These are phyloP conservation scores for Cichlasoma orientale DNA, from an alignment of 2,797 vertebrate genomes.

Conservation along the genomic window DNA sequence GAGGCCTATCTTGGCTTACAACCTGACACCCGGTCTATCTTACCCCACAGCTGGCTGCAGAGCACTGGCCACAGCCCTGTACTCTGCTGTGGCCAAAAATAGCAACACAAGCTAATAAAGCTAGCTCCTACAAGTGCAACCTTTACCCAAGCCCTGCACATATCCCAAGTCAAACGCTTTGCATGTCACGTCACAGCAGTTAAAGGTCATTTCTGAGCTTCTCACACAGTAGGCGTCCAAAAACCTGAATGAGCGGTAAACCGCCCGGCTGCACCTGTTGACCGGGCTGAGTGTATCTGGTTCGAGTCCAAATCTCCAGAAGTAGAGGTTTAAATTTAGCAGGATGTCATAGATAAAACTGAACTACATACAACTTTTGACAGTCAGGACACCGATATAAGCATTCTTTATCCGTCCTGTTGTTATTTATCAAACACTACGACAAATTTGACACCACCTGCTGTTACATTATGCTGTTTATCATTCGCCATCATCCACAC, in stretches of 20 bases:
- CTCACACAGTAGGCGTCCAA: neutral
- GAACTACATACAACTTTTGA: neutral
- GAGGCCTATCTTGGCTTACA: slow-evolving; percentile 44
- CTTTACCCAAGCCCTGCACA: slow-evolving; percentile 25
- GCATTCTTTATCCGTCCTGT: too few species aligned
- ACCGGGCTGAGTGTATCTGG: slow-evolving; percentile 1
- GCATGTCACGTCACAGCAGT: slow-evolving; percentile 1
- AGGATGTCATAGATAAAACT: neutral
- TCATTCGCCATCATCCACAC: neutral
- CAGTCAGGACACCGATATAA: neutral
- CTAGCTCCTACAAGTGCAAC: slow-evolving; percentile 28
- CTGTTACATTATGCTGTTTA: neutral
- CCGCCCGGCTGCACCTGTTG: slow-evolving; percentile 25
- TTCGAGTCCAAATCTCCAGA: neutral
- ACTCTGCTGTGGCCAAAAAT: slow-evolving; percentile 56
- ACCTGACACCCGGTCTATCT: slow-evolving; percentile 58
- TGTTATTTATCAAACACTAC: neutral
- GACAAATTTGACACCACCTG: neutral
- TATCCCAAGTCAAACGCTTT: slow-evolving; percentile 16
- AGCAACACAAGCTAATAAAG: slow-evolving; percentile 60
- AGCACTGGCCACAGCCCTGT: slow-evolving; percentile 25
- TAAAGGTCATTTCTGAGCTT: slow-evolving; percentile 5
- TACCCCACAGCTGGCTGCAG: slow-evolving; percentile 48
- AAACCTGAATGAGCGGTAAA: neutral
- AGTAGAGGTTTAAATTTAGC: neutral